These are phyloP conservation scores for Hirudo medicinalis DNA, from an alignment of 1,140 invertebrate species.

Conservation along the genomic window DNA sequence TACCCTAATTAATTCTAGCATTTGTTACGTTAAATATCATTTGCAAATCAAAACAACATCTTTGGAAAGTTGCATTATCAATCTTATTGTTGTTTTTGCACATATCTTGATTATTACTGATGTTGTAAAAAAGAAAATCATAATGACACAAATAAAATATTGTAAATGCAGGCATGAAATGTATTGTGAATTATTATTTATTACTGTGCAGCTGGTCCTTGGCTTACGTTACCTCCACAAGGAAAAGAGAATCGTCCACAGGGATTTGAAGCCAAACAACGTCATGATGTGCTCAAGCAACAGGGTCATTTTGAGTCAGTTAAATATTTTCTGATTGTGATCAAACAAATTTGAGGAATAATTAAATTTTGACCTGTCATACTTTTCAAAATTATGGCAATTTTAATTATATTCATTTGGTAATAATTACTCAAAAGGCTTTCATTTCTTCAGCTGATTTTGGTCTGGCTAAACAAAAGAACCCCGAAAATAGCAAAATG, in stretches of 20 bases:
- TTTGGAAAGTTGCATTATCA: background rate
- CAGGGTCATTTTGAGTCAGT: slow-evolving; percentile 43
- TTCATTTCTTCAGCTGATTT: slow-evolving; percentile 36
- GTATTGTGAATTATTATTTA: background rate
- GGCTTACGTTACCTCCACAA: slow-evolving; percentile 42
- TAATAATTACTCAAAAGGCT: background rate
- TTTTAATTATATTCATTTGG: background rate
- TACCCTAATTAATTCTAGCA: background rate
- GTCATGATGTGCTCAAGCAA: slow-evolving; percentile 43
- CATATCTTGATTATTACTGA: too few species aligned
- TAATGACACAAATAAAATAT: too few species aligned
- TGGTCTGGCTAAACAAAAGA: slow-evolving; percentile 42
- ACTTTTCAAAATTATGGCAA: background rate
- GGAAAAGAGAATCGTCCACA: slow-evolving; percentile 41
- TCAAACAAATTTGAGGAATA: background rate
- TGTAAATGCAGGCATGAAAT: too few species aligned
- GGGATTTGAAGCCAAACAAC: slow-evolving; percentile 42
- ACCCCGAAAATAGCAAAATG: slow-evolving; percentile 40
- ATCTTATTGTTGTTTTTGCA: background rate
- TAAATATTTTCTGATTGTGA: background rate
- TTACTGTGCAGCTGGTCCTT: slow-evolving; percentile 35
- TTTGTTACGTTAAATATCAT: background rate
- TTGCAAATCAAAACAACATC: background rate
- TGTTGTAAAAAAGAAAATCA: too few species aligned
- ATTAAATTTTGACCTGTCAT: background rate